Conservation (phyloP, 2,888 invertebrate species). For the Drosophila neotestacea region DNA sequence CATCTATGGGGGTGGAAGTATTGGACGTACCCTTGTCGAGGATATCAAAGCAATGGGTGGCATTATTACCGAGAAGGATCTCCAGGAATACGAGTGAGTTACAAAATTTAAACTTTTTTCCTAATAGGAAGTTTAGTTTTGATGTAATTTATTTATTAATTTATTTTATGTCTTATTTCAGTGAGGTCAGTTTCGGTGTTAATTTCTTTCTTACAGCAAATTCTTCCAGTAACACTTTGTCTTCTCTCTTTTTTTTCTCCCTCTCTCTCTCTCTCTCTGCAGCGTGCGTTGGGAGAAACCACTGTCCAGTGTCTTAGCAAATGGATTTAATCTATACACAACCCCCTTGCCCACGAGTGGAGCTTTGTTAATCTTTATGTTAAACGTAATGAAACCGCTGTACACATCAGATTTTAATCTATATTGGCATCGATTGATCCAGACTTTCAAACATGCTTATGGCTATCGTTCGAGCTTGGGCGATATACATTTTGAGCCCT, state of each 20-base stretch:
- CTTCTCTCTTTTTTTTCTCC: not conserved
- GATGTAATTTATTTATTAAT: too few species aligned
- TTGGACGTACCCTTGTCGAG: slow-evolving; percentile 86
- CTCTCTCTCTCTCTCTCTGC: not conserved
- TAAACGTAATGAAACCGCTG: slow-evolving; percentile 90
- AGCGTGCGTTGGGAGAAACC: slow-evolving; percentile 88
- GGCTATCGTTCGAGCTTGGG: slow-evolving; percentile 94
- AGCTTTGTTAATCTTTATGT: slow-evolving; percentile 91
- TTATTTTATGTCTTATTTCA: too few species aligned
- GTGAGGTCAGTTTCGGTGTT: not conserved
- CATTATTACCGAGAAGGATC: slow-evolving; percentile 91
- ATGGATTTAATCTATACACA: slow-evolving; percentile 90
- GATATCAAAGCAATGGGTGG: slow-evolving; percentile 91
- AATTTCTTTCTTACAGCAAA: not conserved
- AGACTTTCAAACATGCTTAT: slow-evolving; percentile 96
- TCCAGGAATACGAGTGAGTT: slow-evolving; percentile 89
- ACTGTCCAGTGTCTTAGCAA: slow-evolving; percentile 86
- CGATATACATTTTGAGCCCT: slow-evolving; percentile 87
- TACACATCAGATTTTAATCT: slow-evolving; percentile 63
- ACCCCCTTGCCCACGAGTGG: slow-evolving; percentile 95
- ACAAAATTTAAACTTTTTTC: too few species aligned
- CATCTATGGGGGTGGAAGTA: slow-evolving; percentile 92
- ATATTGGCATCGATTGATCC: slow-evolving; percentile 92
- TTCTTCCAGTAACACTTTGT: not conserved
- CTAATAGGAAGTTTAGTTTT: not conserved